These are phyloP conservation scores for Oreotrochilus melanogaster DNA, from an alignment of 2,113 vertebrate species.

Conservation along the genomic window DNA sequence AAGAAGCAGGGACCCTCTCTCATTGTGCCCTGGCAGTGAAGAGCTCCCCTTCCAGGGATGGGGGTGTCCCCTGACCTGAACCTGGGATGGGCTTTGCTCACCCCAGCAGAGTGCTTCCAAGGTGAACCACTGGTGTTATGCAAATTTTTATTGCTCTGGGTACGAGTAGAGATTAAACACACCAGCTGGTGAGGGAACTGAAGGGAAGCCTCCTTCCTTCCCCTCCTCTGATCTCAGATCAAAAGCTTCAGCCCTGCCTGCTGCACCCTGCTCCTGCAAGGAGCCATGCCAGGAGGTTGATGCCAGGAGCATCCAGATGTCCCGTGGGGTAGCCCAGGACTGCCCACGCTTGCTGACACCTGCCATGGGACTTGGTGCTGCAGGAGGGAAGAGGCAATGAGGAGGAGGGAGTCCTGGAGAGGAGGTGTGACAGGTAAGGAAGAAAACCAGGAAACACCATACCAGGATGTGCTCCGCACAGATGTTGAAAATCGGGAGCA, in stretches of 20 bases:
- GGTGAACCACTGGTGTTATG: background rate
- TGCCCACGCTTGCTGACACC: background rate
- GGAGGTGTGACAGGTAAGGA: background rate
- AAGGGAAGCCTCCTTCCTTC: background rate
- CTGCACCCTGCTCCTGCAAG: background rate
- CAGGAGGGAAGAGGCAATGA: background rate
- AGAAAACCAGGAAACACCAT: background rate
- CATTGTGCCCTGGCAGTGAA: background rate
- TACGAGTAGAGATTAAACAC: background rate
- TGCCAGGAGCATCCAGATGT: background rate
- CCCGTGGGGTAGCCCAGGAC: rapidly evolving
- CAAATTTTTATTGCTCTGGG: background rate
- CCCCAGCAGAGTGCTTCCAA: background rate
- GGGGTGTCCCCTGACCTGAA: background rate
- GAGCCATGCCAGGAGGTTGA: rapidly evolving
- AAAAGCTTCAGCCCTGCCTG: background rate
- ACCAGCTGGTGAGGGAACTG: slow-evolving; percentile 7
- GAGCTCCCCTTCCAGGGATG: background rate
- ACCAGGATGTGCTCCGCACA: background rate
- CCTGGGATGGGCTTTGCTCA: background rate
- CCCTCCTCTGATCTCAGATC: slow-evolving; percentile 25
- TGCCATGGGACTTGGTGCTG: background rate
- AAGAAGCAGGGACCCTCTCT: background rate
- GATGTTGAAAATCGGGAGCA: slow-evolving; percentile 15
- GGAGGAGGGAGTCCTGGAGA: background rate